Base-by-base conservation (phyloP, 1,140 invertebrate species). In the Pogonomyrmex californicus region DNA sequence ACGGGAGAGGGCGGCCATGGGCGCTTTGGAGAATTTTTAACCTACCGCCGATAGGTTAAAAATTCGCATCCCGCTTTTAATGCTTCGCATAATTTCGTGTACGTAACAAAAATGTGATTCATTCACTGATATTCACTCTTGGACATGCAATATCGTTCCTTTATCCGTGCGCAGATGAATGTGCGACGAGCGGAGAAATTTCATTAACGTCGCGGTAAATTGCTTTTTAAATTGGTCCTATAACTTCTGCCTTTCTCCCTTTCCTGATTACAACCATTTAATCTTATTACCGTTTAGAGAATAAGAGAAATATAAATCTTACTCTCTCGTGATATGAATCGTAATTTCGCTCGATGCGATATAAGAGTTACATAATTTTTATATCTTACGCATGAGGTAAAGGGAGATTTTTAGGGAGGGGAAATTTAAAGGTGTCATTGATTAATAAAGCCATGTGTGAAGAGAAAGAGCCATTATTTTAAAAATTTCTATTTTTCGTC, bases 21-120 rank as follows among this genome's bases (percentile, higher is more conserved):
- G 68, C 66, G 68, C 9, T n/a, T 33, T 23, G 54, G 9, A 17
- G 70, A 36, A 75, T 60, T 75, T 83, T 83, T 60, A 83, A 41
- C 4, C 54, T 60, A n/a, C n/a, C 66, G 41, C 2, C 17, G 33
- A 4, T 49, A 83, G 17, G 10, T 58, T 60, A n/a, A n/a, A n/a
- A n/a, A n/a, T 71, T 82, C 23, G 38, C 65, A 81, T 66, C 9
- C 1, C 33, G 12, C 10, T 44, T 41, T 78, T 41, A 23, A 62
- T 38, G 6, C 30, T 14, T n/a, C 17, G 9, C n/a, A 14, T 7
- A 65, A 41, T 44, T 66, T 7, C 33, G 47, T 7, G 62, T 23
- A 66, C 33, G 17, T 14, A 30, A 38, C 12, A 54, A 30, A 49
- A 41, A 41, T 63, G 4, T 17, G 14, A 47, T 47, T 60, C 1